Conservation (phyloP, 2,888 invertebrate species). For the Protonemura montana region DNA sequence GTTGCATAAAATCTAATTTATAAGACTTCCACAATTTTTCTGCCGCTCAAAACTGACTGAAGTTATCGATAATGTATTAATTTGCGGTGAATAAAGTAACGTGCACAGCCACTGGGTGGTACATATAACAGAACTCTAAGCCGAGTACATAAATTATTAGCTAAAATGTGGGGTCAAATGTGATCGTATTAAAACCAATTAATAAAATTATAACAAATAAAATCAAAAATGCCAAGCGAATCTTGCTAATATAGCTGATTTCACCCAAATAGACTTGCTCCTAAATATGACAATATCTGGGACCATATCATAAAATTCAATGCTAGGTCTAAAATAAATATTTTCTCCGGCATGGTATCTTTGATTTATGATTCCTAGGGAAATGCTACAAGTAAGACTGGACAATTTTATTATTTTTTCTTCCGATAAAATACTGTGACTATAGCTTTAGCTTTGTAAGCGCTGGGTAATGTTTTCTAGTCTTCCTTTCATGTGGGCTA, state of each 20-base stretch:
- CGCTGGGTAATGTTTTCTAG: conserved; percentile 60
- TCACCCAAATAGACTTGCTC: neutral
- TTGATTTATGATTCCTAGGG: neutral
- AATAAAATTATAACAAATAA: neutral
- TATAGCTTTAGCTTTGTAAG: conserved; percentile 37
- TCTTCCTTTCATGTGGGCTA: conserved; percentile 74
- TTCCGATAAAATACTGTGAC: neutral
- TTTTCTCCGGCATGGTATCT: neutral
- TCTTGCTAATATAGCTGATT: neutral
- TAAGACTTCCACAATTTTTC: no score
- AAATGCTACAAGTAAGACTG: neutral
- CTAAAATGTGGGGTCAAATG: neutral
- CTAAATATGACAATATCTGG: neutral
- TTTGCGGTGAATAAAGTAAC: neutral
- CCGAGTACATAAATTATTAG: neutral
- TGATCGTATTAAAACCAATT: neutral
- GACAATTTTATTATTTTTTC: neutral
- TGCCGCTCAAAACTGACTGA: no score
- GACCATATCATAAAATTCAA: no score
- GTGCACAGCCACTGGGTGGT: neutral
- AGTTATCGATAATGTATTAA: no score
- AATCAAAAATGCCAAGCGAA: neutral
- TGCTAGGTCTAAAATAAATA: no score
- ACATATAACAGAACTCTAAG: neutral
- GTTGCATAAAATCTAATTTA: no score